These are phyloP conservation scores for Acheta domesticus DNA, from an alignment of 2,888 invertebrate genomes.

Conservation along the genomic window DNA sequence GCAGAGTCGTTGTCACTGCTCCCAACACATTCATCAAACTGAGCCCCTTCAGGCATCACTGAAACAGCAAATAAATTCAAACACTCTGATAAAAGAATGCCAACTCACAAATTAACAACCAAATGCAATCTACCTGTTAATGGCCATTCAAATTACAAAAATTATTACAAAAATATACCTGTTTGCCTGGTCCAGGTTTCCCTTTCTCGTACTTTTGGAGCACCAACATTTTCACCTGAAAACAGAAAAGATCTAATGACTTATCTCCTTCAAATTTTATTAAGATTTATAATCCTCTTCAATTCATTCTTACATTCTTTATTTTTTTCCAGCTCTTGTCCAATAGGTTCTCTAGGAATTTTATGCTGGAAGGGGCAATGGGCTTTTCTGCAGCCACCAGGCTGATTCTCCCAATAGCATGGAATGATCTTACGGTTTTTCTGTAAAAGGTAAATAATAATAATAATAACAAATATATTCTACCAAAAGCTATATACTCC, in stretches of 20 bases:
- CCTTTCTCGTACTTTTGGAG: slow-evolving; percentile 29
- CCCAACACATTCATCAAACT: slow-evolving; percentile 47
- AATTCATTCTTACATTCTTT: slow-evolving; percentile 30
- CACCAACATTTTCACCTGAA: slow-evolving; percentile 31
- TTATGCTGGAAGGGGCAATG: slow-evolving; percentile 80
- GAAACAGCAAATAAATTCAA: slow-evolving; percentile 23
- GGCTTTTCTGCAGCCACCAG: slow-evolving; percentile 78
- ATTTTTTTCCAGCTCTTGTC: slow-evolving; percentile 27
- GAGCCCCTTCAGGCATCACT: slow-evolving; percentile 41
- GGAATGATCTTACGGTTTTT: slow-evolving; percentile 78
- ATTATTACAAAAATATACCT: slow-evolving; percentile 23
- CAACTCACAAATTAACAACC: neutral
- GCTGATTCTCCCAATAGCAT: slow-evolving; percentile 85
- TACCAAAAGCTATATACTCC: neutral
- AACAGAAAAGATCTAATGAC: neutral
- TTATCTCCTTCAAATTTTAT: neutral
- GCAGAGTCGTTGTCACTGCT: slow-evolving; percentile 44
- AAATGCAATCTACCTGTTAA: neutral
- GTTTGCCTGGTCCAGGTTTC: slow-evolving; percentile 29
- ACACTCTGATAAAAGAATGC: neutral
- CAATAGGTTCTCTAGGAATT: slow-evolving; percentile 42
- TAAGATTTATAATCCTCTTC: neutral
- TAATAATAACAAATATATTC: neutral
- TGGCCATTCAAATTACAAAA: too few relatives aligned
- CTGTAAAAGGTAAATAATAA: slow-evolving; percentile 47